phyloP scores from a whole-genome alignment of 2,113 vertebrate genomes.

The Centrocercus urophasianus region DNA sequence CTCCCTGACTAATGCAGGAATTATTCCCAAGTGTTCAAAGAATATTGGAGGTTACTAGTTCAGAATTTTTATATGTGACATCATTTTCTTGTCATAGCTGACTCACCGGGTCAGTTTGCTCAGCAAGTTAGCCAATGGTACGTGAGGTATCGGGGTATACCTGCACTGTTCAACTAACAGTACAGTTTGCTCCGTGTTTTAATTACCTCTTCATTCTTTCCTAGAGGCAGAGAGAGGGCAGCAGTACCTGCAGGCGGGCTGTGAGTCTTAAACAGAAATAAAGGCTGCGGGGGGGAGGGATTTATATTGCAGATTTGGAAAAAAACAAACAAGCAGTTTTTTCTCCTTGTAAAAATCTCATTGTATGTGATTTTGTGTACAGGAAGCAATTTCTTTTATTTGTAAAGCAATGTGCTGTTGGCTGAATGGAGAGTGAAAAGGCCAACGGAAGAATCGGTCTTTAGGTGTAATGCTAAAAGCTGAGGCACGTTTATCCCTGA shows the following conservation, averaged over 20 bases:
- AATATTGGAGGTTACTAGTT: constrained; percentile 69
- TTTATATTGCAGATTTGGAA: neutral
- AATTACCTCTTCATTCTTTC: constrained; percentile 56
- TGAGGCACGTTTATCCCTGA: neutral
- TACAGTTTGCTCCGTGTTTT: constrained; percentile 42
- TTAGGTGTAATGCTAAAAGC: neutral
- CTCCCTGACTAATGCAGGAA: constrained; percentile 55
- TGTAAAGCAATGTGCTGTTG: neutral
- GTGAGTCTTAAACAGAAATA: neutral
- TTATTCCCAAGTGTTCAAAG: constrained; percentile 49
- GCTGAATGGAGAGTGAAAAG: neutral
- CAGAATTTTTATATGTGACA: constrained; percentile 70
- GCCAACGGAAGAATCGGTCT: neutral
- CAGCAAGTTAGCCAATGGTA: constrained; percentile 61
- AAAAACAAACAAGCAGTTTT: neutral
- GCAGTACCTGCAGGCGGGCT: neutral
- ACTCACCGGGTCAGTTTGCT: constrained; percentile 75
- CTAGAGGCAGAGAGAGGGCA: neutral
- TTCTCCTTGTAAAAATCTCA: neutral
- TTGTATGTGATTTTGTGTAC: constrained; percentile 15
- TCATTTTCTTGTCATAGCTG: constrained; percentile 70
- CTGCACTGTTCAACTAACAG: constrained; percentile 8
- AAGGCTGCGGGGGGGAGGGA: neutral
- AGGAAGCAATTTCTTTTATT: constrained; percentile 26
- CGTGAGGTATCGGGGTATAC: constrained; percentile 38